These are phyloP conservation scores for Fopius arisanus DNA, from an alignment of 1,140 invertebrate genomes.

Conservation along the genomic window DNA sequence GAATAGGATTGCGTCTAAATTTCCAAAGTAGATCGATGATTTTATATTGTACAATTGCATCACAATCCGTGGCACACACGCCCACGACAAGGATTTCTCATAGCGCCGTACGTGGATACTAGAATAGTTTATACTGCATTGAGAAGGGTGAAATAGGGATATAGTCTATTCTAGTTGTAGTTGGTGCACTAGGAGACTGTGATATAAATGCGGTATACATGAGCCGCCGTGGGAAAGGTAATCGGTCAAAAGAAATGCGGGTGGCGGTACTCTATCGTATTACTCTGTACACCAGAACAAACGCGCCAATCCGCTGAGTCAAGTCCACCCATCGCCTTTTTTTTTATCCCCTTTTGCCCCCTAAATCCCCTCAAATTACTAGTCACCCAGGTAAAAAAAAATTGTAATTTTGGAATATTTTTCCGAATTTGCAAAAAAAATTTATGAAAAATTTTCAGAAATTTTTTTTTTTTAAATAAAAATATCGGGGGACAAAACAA, in stretches of 20 bases:
- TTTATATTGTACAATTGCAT: conserved; percentile 34
- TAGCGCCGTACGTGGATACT: conserved; percentile 31
- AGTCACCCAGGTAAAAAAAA: too few relatives aligned
- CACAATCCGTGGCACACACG: conserved; percentile 39
- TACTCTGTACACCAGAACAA: not conserved
- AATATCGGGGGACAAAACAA: too few relatives aligned
- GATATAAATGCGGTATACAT: conserved; percentile 46
- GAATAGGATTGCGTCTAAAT: not conserved
- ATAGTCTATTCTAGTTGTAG: not conserved
- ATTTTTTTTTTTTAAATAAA: too few relatives aligned
- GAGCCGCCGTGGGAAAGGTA: conserved; percentile 55
- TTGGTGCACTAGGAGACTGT: conserved; percentile 33
- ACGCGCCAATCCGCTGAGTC: not conserved
- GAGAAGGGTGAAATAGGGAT: not conserved
- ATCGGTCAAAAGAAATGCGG: conserved; percentile 56
- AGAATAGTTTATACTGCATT: not conserved
- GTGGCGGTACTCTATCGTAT: conserved; percentile 30
- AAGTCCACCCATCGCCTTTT: not conserved
- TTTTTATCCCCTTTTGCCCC: too few relatives aligned
- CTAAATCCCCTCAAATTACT: too few relatives aligned
- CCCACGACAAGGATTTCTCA: conserved; percentile 51
- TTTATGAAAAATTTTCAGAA: too few relatives aligned
- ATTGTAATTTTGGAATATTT: too few relatives aligned
- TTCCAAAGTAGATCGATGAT: conserved; percentile 6
- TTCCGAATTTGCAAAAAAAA: too few relatives aligned